Evolutionary conservation across 2,888 invertebrate genomes (phyloP), one percentile per base, ranked within the genome.

Genomic region (Helicoverpa assulta): DNA sequence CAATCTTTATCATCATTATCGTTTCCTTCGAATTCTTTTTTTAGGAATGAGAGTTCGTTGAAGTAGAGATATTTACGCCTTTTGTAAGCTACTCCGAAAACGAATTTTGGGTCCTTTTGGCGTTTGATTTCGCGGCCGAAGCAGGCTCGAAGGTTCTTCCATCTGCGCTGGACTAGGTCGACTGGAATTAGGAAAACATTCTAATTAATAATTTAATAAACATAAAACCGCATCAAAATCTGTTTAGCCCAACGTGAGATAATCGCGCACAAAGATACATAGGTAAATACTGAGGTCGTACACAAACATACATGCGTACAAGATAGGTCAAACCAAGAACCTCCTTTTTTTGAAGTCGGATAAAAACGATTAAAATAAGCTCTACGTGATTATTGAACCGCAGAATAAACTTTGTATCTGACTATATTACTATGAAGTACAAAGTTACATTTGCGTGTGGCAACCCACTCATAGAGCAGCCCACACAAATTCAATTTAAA

Each of bases 101-200:
- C 12, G 55, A 59, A 76, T 19, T 73, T 73, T 5, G 78, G 73
- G 8, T 76, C 74, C 16, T 63, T 73, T n/a, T 67, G 76, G 3
- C 63, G 62, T n/a, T 57, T 76, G 1, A 54, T 0, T 51, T 76
- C 76, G 47, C 73, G 67, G 2, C 18, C 3, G 29, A 67, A 76
- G 50, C 78, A 78, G 5, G 67, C 43, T 53, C 73, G 50, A 0
- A 76, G 10, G n/a, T 61, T 76, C 10, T 33, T 76, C 76, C 76
- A 76, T 64, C 78, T 50, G 26, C 51, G 29, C 7, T 29, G 10
- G 0, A 68, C 52, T 0, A 47, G 2, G 0, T 64, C 50, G n/a
- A 53, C 76, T 76, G 63, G 8, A 74, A 60, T 12, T 47, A 2
- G 53, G 7, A 60, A n/a, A 14, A 47, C 21, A n/a, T n/a, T 3